These are phyloP conservation scores for Meiosimyza decipiens DNA, from an alignment of 2,888 invertebrate genomes.

Conservation along the genomic window DNA sequence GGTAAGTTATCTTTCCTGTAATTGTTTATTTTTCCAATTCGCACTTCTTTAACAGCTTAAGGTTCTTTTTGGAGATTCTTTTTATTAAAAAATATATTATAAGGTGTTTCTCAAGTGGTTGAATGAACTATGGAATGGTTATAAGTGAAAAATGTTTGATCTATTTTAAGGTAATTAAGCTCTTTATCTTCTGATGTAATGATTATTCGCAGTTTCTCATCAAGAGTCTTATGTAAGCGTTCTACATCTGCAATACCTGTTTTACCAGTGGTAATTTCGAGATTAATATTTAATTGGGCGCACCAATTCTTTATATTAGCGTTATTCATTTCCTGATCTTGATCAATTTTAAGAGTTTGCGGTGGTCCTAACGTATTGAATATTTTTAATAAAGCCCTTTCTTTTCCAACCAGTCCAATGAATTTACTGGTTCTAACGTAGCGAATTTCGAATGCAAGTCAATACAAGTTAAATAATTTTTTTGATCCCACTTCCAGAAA, in stretches of 20 bases:
- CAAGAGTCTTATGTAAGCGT: constrained; percentile 40
- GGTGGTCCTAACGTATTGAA: constrained; percentile 38
- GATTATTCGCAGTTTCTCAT: constrained; percentile 37
- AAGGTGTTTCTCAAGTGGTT: constrained; percentile 27
- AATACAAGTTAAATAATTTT: constrained; percentile 11
- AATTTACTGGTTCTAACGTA: constrained; percentile 15
- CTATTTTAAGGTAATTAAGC: constrained; percentile 28
- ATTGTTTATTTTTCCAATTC: constrained; percentile 34
- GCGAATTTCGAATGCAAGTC: constrained; percentile 27
- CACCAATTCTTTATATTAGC: constrained; percentile 34
- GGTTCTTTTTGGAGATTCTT: no score
- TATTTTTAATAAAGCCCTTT: constrained; percentile 36
- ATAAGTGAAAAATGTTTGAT: constrained; percentile 30
- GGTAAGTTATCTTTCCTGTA: constrained; percentile 24
- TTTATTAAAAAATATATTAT: constrained; percentile 33
- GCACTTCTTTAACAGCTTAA: constrained; percentile 23
- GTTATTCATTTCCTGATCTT: constrained; percentile 39
- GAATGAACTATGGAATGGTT: constrained; percentile 33
- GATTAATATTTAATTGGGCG: constrained; percentile 34
- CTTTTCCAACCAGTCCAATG: constrained; percentile 35
- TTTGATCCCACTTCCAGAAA: no score
- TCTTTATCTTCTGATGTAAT: constrained; percentile 33
- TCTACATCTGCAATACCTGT: constrained; percentile 40
- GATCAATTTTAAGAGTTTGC: constrained; percentile 27
- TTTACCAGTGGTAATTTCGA: constrained; percentile 37